Percentiles rank a stretch among this genome's conserved stretches.
Evolutionary conservation across 2,113 vertebrate species (phyloP).

Genomic region (Mirza zaza): DNA sequence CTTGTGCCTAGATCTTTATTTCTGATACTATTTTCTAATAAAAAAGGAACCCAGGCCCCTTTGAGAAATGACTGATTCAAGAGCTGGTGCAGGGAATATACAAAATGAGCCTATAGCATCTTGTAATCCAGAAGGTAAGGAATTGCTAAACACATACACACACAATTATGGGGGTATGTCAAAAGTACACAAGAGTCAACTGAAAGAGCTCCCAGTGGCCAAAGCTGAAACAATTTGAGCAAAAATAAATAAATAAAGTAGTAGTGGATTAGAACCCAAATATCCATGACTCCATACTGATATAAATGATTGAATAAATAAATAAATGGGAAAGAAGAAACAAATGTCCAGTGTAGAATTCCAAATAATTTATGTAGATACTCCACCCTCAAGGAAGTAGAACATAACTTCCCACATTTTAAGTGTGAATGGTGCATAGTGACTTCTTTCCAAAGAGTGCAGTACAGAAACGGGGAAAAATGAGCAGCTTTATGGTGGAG

Average conservation of each 20-base stretch:
- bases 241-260: background rate
- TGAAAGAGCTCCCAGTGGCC: background rate
- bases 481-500: background rate
- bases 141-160: background rate
- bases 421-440: background rate
- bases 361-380: background rate
- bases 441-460: background rate
- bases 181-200: background rate
- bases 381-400: background rate
- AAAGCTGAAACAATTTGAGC: background rate
- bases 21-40: background rate
- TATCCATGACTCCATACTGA: background rate
- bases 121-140: background rate
- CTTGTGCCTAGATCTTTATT: background rate
- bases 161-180: background rate
- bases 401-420: background rate
- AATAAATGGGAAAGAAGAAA: background rate
- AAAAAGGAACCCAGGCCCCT: background rate
- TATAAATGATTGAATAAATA: background rate
- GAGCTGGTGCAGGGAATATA: background rate
- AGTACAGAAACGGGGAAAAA: background rate
- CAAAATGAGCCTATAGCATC: background rate
- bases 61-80: constrained; percentile 16
- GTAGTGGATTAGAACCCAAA: background rate
- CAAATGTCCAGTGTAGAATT: background rate